Conservation (phyloP, 2,888 invertebrate genomes). For the Furcula furcula region DNA sequence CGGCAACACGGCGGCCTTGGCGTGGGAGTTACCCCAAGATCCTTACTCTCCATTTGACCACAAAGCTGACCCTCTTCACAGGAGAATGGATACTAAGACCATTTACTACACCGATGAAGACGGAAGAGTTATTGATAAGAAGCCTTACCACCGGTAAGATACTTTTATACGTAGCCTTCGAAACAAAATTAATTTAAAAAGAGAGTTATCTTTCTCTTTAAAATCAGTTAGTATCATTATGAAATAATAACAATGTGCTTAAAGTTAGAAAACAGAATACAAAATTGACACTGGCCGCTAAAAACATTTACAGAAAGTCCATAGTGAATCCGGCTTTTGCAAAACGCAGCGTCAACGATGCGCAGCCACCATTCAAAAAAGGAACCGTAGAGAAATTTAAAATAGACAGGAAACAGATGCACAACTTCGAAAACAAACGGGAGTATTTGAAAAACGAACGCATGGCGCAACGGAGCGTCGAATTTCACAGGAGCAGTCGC, state of each 20-base stretch:
- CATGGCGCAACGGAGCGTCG: slow-evolving; percentile 50
- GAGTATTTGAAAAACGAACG: slow-evolving; percentile 58
- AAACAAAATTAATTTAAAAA: no score
- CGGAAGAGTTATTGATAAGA: slow-evolving; percentile 56
- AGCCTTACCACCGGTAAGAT: slow-evolving; percentile 58
- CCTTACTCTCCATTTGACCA: slow-evolving; percentile 74
- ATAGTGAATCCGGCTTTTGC: slow-evolving; percentile 76
- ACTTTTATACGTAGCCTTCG: no score
- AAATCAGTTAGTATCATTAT: no score
- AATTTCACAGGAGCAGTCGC: slow-evolving; percentile 84
- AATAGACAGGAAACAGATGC: slow-evolving; percentile 72
- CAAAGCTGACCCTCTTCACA: slow-evolving; percentile 68
- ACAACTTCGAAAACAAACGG: slow-evolving; percentile 59
- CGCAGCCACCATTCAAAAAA: slow-evolving; percentile 37
- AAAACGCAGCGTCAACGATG: slow-evolving; percentile 63
- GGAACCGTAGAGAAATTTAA: slow-evolving; percentile 46
- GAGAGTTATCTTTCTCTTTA: no score
- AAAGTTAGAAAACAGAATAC: no score
- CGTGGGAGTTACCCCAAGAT: slow-evolving; percentile 88
- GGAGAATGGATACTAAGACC: slow-evolving; percentile 59
- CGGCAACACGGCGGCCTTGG: slow-evolving; percentile 88
- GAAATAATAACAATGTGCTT: no score
- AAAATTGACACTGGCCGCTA: slow-evolving; percentile 31
- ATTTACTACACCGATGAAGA: slow-evolving; percentile 62
- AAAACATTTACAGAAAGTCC: slow-evolving; percentile 57